Evolutionary conservation across 2,888 invertebrate genomes (phyloP).

Genomic region (Rotaria sp.): DNA sequence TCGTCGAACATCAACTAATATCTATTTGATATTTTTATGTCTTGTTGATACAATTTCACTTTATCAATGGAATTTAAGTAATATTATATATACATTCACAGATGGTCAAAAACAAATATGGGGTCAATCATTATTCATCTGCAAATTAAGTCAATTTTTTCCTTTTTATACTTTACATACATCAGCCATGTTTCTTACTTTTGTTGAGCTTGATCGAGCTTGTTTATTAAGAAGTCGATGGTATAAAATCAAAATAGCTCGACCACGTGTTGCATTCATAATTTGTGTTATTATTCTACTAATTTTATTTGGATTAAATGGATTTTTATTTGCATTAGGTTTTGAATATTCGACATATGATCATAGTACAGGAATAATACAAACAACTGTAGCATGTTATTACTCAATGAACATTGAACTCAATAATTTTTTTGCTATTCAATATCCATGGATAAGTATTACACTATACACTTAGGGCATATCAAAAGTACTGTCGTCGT

Average conservation of each 20-base stretch:
- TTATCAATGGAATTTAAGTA: no score
- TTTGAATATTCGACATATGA: neutral
- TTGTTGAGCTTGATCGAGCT: neutral
- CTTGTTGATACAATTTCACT: no score
- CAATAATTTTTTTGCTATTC: neutral
- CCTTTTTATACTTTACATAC: neutral
- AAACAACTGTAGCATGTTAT: neutral
- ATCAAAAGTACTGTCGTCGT: no score
- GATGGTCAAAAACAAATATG: no score
- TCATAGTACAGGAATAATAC: neutral
- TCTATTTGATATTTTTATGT: neutral
- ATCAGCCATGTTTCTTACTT: neutral
- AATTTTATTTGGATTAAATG: neutral
- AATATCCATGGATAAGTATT: neutral
- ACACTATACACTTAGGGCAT: no score
- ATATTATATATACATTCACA: no score
- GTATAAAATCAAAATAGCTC: neutral
- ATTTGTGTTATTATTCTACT: neutral
- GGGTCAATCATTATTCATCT: neutral
- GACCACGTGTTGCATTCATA: neutral
- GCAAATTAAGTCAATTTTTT: neutral
- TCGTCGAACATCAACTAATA: neutral
- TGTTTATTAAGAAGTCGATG: neutral
- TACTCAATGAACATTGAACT: neutral
- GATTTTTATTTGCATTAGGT: neutral